Evolutionary conservation across 1,140 invertebrate genomes (phyloP).

Genomic region (Monomorium pharaonis): DNA sequence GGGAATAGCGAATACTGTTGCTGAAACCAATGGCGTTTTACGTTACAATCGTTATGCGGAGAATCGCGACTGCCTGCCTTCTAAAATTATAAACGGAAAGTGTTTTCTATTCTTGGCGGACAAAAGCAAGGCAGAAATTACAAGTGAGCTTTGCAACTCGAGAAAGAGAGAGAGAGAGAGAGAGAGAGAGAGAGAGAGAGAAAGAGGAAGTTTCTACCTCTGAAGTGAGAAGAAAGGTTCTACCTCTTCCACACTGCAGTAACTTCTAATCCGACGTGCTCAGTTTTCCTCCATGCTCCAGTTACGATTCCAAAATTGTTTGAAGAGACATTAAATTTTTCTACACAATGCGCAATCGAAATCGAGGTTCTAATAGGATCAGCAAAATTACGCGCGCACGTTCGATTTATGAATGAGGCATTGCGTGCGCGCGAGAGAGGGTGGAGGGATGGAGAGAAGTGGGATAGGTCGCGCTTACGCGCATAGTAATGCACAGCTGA

Average conservation of each 20-base stretch:
- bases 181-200: too few species aligned
- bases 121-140: neutral
- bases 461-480: conserved; percentile 18
- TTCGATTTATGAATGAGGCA: conserved; percentile 25
- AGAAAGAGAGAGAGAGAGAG: too few species aligned
- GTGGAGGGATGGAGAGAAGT: neutral
- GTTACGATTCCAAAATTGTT: neutral
- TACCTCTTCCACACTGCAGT: neutral
- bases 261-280: neutral
- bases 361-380: too few species aligned
- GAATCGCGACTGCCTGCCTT: neutral
- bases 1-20: neutral
- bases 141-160: neutral
- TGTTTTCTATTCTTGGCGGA: neutral
- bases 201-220: too few species aligned
- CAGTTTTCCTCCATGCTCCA: neutral
- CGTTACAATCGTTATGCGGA: neutral
- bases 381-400: neutral
- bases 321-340: too few species aligned
- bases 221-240: neutral
- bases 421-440: neutral
- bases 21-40: neutral
- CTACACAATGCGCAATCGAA: too few species aligned
- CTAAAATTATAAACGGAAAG: neutral
- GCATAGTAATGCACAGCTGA: too few species aligned